phyloP scores from a whole-genome alignment of 2,888 invertebrate genomes.

The Ophioninae sp. region DNA sequence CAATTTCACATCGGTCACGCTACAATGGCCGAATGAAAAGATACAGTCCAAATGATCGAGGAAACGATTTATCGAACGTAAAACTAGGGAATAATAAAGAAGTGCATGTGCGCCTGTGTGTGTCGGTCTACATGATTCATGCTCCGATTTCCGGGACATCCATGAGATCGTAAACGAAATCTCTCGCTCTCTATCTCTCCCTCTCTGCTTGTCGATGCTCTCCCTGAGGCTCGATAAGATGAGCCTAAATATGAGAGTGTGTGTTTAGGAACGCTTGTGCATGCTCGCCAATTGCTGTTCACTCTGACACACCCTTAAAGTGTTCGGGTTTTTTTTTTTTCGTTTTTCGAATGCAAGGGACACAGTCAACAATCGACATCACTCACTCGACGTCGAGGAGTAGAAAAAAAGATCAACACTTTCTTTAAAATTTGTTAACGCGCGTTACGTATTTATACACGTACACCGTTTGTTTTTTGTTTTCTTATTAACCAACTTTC shows the following conservation, averaged over 20 bases:
- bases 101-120: neutral
- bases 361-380: conserved; percentile 67
- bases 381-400: conserved; percentile 60
- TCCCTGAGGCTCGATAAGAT: conserved; percentile 12
- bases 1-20: neutral
- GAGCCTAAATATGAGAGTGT: conserved; percentile 55
- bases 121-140: conserved; percentile 14
- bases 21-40: neutral
- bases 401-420: conserved; percentile 42
- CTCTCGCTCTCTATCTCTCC: neutral
- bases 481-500: conserved; percentile 49
- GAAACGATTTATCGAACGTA: neutral
- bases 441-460: conserved; percentile 36
- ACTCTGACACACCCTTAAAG: conserved; percentile 80
- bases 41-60: neutral
- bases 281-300: conserved; percentile 70
- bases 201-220: neutral
- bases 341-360: conserved; percentile 72
- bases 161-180: conserved; percentile 34
- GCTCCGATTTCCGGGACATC: conserved; percentile 17
- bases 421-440: conserved; percentile 52
- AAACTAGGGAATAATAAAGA: neutral
- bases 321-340: conserved; percentile 75
- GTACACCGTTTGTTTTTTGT: conserved; percentile 42
- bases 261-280: conserved; percentile 64